A percentile compares a stretch with the other conserved stretches of the same genome.
These are phyloP conservation scores for Diglossa cyanea DNA, from an alignment of 2,797 vertebrate genomes.

Conservation along the genomic window DNA sequence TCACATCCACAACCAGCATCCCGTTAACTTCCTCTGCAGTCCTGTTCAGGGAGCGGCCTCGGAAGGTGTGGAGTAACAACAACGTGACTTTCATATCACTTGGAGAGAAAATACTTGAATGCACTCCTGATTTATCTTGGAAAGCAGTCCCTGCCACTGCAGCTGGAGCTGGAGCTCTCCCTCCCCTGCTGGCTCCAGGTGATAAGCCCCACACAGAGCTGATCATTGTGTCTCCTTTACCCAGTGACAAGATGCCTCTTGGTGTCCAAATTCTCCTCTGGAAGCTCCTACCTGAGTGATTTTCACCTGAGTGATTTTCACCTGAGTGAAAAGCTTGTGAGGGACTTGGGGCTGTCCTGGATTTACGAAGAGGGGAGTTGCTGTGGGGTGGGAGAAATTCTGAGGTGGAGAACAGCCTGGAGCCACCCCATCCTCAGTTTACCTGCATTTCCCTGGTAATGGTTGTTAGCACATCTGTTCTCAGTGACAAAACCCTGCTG, in stretches of 20 bases:
- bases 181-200: slow-evolving; percentile 33
- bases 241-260: not conserved
- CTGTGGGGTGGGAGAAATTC: not conserved
- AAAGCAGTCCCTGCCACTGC: not conserved
- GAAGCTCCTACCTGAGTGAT: not conserved
- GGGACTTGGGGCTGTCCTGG: not conserved
- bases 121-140: slow-evolving; percentile 44
- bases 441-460: not conserved
- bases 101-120: slow-evolving; percentile 8
- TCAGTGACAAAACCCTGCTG: not conserved
- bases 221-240: not conserved
- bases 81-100: slow-evolving; percentile 11
- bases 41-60: not conserved
- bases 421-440: not conserved
- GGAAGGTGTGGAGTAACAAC: not conserved
- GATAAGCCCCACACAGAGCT: slow-evolving; percentile 23
- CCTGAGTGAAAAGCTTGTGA: not conserved
- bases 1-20: not conserved
- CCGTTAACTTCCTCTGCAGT: not conserved
- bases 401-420: fast-evolving
- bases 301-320: not conserved
- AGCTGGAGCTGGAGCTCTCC: not conserved
- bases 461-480: not conserved
- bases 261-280: not conserved
- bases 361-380: not conserved